phyloP scores from a whole-genome alignment of 2,797 vertebrate genomes.

The Triplophysa yarkandensis region DNA sequence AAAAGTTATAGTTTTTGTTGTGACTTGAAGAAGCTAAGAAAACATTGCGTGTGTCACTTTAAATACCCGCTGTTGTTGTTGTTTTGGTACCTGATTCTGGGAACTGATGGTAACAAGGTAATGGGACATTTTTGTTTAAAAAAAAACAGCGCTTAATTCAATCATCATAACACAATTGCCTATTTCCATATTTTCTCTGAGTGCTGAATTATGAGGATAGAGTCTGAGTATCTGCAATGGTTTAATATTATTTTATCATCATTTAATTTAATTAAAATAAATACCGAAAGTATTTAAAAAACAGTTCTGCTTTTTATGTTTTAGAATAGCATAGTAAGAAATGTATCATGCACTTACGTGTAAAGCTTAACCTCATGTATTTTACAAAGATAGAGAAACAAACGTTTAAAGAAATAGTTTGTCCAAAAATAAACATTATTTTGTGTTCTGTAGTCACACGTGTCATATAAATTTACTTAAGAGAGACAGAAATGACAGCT shows the following conservation, averaged over 20 bases:
- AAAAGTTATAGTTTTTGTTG: background rate
- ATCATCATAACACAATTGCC: background rate
- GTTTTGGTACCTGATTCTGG: background rate
- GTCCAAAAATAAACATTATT: no score
- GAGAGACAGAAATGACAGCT: slow-evolving; percentile 4
- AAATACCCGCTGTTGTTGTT: background rate
- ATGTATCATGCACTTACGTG: background rate
- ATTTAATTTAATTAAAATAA: background rate
- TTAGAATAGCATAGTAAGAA: background rate
- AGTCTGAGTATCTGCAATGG: background rate
- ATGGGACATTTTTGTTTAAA: background rate
- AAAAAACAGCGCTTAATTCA: background rate
- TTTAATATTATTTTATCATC: background rate
- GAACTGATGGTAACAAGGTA: background rate
- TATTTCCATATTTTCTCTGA: background rate
- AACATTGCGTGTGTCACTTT: no score
- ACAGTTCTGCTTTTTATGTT: background rate
- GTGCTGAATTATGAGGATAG: no score
- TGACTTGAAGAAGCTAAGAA: no score
- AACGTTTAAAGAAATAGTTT: no score
- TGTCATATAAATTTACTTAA: slow-evolving; percentile 15
- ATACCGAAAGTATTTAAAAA: background rate
- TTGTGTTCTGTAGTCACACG: background rate
- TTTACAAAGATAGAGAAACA: background rate
- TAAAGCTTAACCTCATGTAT: background rate